A percentile compares a stretch with the other conserved stretches of the same genome.
Conservation (phyloP, 1,140 invertebrate species). For the Prorops nasuta region DNA sequence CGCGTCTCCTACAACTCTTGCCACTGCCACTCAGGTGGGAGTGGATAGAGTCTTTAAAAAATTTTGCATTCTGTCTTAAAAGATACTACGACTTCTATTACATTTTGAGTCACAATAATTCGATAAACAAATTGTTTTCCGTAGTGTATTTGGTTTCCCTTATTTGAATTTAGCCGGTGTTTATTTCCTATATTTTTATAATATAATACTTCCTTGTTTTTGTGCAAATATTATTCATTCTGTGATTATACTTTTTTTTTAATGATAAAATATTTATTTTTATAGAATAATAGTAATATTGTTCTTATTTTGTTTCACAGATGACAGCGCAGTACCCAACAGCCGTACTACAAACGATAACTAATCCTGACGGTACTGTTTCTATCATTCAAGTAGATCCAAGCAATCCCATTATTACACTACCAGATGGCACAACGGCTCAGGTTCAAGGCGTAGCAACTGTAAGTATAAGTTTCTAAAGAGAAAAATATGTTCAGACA, state of each 20-base stretch:
- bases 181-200: neutral
- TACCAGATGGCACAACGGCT: conserved; percentile 93
- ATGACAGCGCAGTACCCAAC: conserved; percentile 78
- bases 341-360: conserved; percentile 93
- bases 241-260: neutral
- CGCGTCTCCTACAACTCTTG: conserved; percentile 60
- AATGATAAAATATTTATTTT: neutral
- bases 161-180: conserved; percentile 48
- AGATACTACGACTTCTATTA: neutral
- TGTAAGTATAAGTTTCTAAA: conserved; percentile 61
- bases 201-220: neutral
- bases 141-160: conserved; percentile 53
- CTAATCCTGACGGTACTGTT: conserved; percentile 94
- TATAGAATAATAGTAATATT: neutral
- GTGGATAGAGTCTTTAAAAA: conserved; percentile 41
- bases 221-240: no score
- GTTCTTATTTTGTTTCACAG: conserved; percentile 40
- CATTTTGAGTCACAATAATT: conserved; percentile 6
- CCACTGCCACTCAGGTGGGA: conserved; percentile 70
- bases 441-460: conserved; percentile 88
- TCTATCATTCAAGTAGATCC: conserved; percentile 96
- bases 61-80: conserved; percentile 14
- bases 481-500: conserved; percentile 1
- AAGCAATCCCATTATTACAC: conserved; percentile 88
- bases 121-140: conserved; percentile 20